Base-by-base conservation (phyloP, 2,113 vertebrate species). In the Protobothrops flavoviridis region DNA sequence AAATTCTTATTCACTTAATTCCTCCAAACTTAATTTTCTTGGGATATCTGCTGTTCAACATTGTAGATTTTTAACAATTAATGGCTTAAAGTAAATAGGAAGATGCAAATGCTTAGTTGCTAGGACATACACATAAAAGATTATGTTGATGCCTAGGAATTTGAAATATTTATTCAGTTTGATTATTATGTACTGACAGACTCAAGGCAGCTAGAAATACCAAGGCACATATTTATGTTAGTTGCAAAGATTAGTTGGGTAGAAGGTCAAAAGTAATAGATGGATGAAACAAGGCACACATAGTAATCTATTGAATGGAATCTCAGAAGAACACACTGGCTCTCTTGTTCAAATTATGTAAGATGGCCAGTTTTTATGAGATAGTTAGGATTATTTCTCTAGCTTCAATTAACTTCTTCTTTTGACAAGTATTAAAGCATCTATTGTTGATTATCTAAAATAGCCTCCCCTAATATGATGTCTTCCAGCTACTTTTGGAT, bases 141-240 rank as follows among this genome's bases (percentile, higher is more conserved):
- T 92, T 45, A 81, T 86, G 55, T 5, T 86, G 12, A n/a, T 52
- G 53, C 12, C 1, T 90, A 93, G 52, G 87, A 61, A 90, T 90
- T 21, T 86, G 45, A 90, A 90, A 52, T 90, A 90, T 86, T 86
- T 90, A 56, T 85, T 61, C 29, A 50, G 12, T 50, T 50, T 86
- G 92, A 61, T 85, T 57, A 89, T 89, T 93, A 90, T 17, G 23
- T 50, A 90, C 55, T 86, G 92, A 57, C 88, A 93, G 88, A 90
- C 85, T 23, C 20, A 90, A 93, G 43, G 52, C 17, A 23, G 48
- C 45, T 90, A 90, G 29, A 86, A 93, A 90, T 90, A 93, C 55
- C 74, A 93, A 88, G 87, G 5, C 88, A 86, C 29, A 61, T 23
- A 61, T 52, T 90, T 93, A n/a, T 33, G 43, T 29, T 90, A 86